Percentiles rank a stretch among this genome's conserved stretches.
These are phyloP conservation scores for Melopsittacus undulatus DNA, from an alignment of 2,797 vertebrate species.

Conservation along the genomic window DNA sequence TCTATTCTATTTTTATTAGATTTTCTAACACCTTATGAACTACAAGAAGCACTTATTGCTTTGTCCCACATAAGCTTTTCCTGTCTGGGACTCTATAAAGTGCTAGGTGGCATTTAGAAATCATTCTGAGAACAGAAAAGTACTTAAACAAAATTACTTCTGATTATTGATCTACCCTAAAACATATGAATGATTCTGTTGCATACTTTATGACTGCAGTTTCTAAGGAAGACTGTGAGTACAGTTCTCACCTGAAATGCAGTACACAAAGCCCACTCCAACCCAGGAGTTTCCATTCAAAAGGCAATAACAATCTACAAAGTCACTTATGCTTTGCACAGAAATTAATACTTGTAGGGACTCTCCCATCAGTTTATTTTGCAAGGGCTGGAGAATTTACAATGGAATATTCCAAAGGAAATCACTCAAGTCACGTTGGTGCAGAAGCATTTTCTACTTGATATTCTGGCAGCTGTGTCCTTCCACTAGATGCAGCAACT, in stretches of 20 bases:
- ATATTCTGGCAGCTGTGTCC: background rate
- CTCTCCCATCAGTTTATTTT: background rate
- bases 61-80: background rate
- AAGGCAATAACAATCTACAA: background rate
- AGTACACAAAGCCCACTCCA: background rate
- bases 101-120: background rate
- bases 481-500: background rate
- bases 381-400: background rate
- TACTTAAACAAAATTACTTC: background rate
- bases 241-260: background rate
- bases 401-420: conserved; percentile 27
- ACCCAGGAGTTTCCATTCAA: background rate
- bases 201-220: background rate
- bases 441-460: background rate
- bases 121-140: background rate
- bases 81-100: background rate
- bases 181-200: background rate
- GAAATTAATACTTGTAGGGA: background rate
- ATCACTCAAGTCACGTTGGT: rapidly evolving
- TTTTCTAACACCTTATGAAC: background rate
- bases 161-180: background rate
- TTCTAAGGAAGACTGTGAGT: background rate
- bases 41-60: background rate
- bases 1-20: conserved; percentile 1
- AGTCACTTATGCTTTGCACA: background rate